A percentile compares a stretch with the other conserved stretches of the same genome.
These are phyloP conservation scores for Pharmacophagus antenor DNA, from an alignment of 2,888 invertebrate genomes.

Conservation along the genomic window DNA sequence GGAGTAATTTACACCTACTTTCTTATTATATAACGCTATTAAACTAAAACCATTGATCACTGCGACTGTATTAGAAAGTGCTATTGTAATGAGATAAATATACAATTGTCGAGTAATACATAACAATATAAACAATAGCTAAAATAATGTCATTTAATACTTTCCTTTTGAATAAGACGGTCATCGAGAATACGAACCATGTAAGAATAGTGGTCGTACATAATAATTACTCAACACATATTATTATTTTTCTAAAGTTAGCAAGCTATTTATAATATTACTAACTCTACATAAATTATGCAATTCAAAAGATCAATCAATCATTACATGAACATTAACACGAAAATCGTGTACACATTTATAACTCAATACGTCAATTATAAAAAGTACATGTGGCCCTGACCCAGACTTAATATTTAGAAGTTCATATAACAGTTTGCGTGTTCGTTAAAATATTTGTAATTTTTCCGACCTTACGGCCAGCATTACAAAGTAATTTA, in stretches of 20 bases:
- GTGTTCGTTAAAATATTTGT: slow-evolving; percentile 10
- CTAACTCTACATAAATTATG: background rate
- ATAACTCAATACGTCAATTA: slow-evolving; percentile 2
- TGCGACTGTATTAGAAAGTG: slow-evolving; percentile 35
- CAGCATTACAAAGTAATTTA: slow-evolving; percentile 13
- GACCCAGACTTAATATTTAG: slow-evolving; percentile 21
- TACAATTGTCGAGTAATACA: slow-evolving; percentile 1
- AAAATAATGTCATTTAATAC: background rate
- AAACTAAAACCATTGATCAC: slow-evolving; percentile 33
- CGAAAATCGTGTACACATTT: background rate
- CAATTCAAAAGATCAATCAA: slow-evolving; percentile 1
- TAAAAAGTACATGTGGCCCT: slow-evolving; percentile 9
- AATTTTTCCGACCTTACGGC: slow-evolving; percentile 21
- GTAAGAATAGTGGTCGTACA: too few species aligned
- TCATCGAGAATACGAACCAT: too few species aligned
- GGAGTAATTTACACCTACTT: slow-evolving; percentile 31
- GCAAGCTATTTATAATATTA: background rate
- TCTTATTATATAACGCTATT: slow-evolving; percentile 33
- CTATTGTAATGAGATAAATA: slow-evolving; percentile 14
- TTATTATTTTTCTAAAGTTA: background rate
- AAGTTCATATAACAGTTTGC: slow-evolving; percentile 4
- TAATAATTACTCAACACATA: too few species aligned
- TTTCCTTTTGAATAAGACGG: too few species aligned
- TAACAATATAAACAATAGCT: background rate
- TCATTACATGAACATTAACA: background rate